Evolutionary conservation across 2,888 invertebrate species (phyloP).

Genomic region (Ochropleura plecta): DNA sequence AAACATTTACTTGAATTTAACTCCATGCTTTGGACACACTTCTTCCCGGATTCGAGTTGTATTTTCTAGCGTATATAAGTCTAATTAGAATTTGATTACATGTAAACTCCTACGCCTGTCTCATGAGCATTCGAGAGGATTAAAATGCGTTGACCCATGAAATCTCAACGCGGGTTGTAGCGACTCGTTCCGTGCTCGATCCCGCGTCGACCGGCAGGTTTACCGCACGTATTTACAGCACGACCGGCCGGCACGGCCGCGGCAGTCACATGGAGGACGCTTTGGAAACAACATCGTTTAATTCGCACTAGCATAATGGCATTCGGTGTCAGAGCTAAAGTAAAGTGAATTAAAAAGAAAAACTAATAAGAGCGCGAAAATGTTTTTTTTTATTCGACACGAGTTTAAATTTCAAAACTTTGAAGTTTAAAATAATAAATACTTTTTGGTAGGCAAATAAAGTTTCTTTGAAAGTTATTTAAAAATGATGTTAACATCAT

Average conservation of each 20-base stretch:
- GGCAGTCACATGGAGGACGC: conserved; percentile 74
- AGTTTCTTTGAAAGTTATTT: conserved; percentile 31
- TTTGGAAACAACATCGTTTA: conserved; percentile 61
- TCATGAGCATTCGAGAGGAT: conserved; percentile 26
- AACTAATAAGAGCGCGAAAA: conserved; percentile 51
- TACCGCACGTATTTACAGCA: conserved; percentile 48
- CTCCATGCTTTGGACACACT: not conserved
- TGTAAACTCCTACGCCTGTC: conserved; percentile 36
- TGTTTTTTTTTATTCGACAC: conserved; percentile 45
- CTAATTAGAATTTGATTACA: conserved; percentile 6
- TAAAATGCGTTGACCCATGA: conserved; percentile 56
- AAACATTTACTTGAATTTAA: not conserved
- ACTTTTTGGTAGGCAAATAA: conserved; percentile 7
- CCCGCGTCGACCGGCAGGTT: conserved; percentile 57
- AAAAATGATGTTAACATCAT: conserved; percentile 72
- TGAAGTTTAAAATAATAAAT: conserved; percentile 10
- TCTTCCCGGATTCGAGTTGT: not conserved
- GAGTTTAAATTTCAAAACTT: conserved; percentile 40
- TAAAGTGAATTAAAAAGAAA: conserved; percentile 55
- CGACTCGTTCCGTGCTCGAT: conserved; percentile 54
- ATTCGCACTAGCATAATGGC: conserved; percentile 54
- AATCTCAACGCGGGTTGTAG: conserved; percentile 54
- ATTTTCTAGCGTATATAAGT: not conserved
- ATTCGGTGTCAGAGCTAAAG: conserved; percentile 17
- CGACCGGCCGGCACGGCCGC: conserved; percentile 61